phyloP scores from a whole-genome alignment of 2,113 vertebrate species.

The Microcebus griseorufus region DNA sequence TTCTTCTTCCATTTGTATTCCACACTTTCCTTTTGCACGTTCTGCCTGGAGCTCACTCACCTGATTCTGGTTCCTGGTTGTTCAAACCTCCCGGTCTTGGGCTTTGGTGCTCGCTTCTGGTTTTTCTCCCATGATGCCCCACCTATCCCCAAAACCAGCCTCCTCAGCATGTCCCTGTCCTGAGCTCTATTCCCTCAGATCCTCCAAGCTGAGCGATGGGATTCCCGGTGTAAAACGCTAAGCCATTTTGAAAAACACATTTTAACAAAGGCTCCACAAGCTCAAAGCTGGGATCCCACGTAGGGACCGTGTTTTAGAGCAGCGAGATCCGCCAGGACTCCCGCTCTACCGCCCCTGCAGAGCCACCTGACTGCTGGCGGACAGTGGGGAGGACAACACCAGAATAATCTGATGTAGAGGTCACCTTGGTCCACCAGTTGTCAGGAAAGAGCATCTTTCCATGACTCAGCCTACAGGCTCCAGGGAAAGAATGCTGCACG shows the following conservation, averaged over 20 bases:
- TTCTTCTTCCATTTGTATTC: background rate
- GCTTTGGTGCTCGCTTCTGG: background rate
- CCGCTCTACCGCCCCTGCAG: background rate
- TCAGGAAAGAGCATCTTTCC: background rate
- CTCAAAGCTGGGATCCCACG: background rate
- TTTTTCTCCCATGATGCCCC: background rate
- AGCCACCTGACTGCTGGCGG: background rate
- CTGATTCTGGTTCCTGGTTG: background rate
- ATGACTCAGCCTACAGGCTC: background rate
- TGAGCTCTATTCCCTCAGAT: background rate
- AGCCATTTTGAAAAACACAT: background rate
- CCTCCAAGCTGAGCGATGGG: background rate
- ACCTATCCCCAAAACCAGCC: background rate
- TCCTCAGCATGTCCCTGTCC: background rate
- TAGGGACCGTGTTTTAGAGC: background rate
- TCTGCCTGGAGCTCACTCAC: fast-evolving
- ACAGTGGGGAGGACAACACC: background rate
- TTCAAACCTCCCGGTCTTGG: background rate
- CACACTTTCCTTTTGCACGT: background rate
- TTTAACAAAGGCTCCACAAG: background rate
- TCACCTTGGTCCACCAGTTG: background rate
- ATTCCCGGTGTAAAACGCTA: background rate
- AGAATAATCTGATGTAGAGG: background rate
- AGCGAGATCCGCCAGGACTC: background rate
- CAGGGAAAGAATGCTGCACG: background rate